Evolutionary conservation across 2,113 vertebrate species (phyloP).

Genomic region (Apteryx owenii): DNA sequence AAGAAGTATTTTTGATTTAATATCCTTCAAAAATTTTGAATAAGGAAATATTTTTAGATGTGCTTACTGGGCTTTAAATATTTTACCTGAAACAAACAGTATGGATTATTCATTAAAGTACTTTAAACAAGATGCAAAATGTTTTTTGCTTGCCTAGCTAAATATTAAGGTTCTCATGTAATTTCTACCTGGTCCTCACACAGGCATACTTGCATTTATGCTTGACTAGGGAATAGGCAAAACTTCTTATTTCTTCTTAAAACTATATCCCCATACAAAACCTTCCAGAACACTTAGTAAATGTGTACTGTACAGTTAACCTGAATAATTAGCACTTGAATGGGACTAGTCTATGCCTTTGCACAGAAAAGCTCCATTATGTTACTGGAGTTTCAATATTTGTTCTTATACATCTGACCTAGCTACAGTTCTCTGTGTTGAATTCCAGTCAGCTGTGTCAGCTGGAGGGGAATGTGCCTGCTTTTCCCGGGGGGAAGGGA

Average conservation of each 20-base stretch:
- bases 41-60: background rate
- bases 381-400: background rate
- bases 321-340: background rate
- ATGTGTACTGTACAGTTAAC: background rate
- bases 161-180: background rate
- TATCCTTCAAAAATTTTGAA: background rate
- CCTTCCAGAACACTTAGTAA: background rate
- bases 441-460: background rate
- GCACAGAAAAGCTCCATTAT: background rate
- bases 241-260: background rate
- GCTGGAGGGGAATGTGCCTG: background rate
- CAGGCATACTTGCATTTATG: background rate
- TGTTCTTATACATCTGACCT: background rate
- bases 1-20: background rate
- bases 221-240: background rate
- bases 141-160: background rate
- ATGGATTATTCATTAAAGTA: background rate
- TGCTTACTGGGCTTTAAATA: background rate
- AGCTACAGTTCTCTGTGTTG: background rate
- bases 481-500: background rate
- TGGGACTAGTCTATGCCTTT: background rate
- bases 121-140: background rate
- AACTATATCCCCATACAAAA: background rate
- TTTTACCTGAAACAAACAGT: background rate
- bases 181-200: background rate